A percentile compares a stretch with the other conserved stretches of the same genome.
Conservation (phyloP, 2,113 vertebrate species). For the Cacatua alba region DNA sequence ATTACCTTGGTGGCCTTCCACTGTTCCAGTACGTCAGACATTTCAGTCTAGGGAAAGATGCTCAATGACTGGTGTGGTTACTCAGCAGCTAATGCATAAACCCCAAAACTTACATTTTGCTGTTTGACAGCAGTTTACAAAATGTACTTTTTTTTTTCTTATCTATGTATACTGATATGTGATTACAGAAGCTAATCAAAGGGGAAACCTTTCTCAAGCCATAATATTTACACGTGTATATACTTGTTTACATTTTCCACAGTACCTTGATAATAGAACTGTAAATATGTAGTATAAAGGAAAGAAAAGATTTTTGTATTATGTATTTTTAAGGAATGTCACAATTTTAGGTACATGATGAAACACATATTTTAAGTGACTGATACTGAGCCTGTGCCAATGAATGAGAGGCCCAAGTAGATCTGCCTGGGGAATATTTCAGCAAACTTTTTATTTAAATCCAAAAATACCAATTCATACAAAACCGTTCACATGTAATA, state of each 20-base stretch:
- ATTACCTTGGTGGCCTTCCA: neutral
- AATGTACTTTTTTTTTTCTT: neutral
- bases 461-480: neutral
- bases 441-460: neutral
- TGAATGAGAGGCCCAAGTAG: neutral
- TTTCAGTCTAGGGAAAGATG: neutral
- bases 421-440: conserved; percentile 11
- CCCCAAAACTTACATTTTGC: neutral
- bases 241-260: conserved; percentile 50
- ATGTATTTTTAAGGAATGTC: conserved; percentile 18
- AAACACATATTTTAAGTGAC: neutral
- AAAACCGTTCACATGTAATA: neutral
- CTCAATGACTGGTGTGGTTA: neutral
- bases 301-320: conserved; percentile 27
- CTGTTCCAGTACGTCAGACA: neutral
- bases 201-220: neutral
- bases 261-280: neutral
- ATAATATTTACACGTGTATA: neutral
- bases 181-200: neutral
- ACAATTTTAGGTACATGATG: neutral
- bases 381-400: neutral
- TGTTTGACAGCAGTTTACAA: neutral
- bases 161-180: neutral
- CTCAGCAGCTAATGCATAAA: neutral
- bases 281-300: conserved; percentile 60